Base-by-base conservation (phyloP, 1,140 invertebrate genomes). In the Paramacrobiotus metropolitanus region DNA sequence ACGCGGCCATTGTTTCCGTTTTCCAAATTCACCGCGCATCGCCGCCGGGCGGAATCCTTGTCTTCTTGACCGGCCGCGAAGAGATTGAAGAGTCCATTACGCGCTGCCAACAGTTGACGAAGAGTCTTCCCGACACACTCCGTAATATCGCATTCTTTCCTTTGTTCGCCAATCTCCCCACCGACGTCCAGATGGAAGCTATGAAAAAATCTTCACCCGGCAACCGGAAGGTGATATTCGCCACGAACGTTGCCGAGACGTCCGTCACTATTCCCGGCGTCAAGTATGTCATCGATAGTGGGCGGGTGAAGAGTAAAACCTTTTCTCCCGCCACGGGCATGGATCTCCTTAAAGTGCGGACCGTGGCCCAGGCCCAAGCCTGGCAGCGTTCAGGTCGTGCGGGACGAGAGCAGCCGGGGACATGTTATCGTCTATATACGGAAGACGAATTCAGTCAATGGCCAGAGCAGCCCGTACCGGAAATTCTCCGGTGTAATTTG, bases 171-270 rank as follows among this genome's bases (percentile, higher is more conserved):
- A 18, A 18, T 63, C 45, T 64, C 24, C 20, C 64, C 65, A 21
- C 28, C 59, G 60, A 65, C 61, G 21, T 29, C 34, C 59, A n/a
- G 66, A 55, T 65, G 65, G 40, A 59, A 24, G 31, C 61, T 21
- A 3, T 21, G 2, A 60, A 60, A 20, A 59, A 67, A 63, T 62
- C 28, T 21, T 21, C 63, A 9, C 15, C n/a, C 18, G 83, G 81
- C 61, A 77, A 77, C 28, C 75, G 93, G 34, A 95, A 95, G 76
- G 82, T 98, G 20, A 82, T 99, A 64, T 74, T 97, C 59, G 82
- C 89, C n/a, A 99, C 94, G 28, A 99, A 98, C 72, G 87, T 98
- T 64, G 94, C 94, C 2, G 94, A 95, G 75, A 93, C 91, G 1
- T 94, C 90, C 2, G 79, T 99, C 1, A 99, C 94, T 0, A 96